Conservation (phyloP, 2,888 invertebrate species). For the Drosophila subsilvestris region DNA sequence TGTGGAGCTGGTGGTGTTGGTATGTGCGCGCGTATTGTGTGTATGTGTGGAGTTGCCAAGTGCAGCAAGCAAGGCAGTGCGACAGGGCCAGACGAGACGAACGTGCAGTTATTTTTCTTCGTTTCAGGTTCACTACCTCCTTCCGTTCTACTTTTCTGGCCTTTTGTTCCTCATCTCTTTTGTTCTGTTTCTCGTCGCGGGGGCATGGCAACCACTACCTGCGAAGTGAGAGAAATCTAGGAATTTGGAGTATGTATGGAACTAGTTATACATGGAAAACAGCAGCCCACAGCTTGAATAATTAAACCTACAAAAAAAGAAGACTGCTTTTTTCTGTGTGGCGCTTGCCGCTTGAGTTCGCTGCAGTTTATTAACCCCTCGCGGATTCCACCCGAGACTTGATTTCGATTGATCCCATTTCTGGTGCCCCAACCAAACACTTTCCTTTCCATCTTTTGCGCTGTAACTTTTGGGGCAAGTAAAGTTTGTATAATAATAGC, state of each 20-base stretch:
- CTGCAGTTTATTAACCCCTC: slow-evolving; percentile 70
- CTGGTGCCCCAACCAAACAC: slow-evolving; percentile 35
- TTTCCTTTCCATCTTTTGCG: slow-evolving; percentile 65
- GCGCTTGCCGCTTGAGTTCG: slow-evolving; percentile 63
- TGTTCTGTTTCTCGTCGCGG: slow-evolving; percentile 42
- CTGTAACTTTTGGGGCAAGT: slow-evolving; percentile 29
- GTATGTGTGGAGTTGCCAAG: neutral
- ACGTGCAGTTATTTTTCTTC: slow-evolving; percentile 61
- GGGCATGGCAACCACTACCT: neutral
- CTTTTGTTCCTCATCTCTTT: slow-evolving; percentile 57
- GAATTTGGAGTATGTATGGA: slow-evolving; percentile 2
- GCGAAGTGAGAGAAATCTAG: slow-evolving; percentile 38
- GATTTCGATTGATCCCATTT: slow-evolving; percentile 7
- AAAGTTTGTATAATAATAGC: slow-evolving; percentile 9
- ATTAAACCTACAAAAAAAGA: slow-evolving; percentile 15
- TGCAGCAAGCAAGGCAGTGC: slow-evolving; percentile 23
- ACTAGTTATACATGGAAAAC: slow-evolving; percentile 11
- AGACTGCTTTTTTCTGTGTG: slow-evolving; percentile 15
- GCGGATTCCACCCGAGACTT: slow-evolving; percentile 8
- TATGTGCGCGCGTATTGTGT: neutral
- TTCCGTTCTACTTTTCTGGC: slow-evolving; percentile 70
- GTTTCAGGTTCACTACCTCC: slow-evolving; percentile 75
- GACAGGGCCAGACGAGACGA: slow-evolving; percentile 15
- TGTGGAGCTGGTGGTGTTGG: slow-evolving; percentile 1
- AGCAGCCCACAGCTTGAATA: slow-evolving; percentile 5